Evolutionary conservation across 2,113 vertebrate species (phyloP), one percentile per base, ranked within the genome.

Genomic region (Hoplias malabaricus): DNA sequence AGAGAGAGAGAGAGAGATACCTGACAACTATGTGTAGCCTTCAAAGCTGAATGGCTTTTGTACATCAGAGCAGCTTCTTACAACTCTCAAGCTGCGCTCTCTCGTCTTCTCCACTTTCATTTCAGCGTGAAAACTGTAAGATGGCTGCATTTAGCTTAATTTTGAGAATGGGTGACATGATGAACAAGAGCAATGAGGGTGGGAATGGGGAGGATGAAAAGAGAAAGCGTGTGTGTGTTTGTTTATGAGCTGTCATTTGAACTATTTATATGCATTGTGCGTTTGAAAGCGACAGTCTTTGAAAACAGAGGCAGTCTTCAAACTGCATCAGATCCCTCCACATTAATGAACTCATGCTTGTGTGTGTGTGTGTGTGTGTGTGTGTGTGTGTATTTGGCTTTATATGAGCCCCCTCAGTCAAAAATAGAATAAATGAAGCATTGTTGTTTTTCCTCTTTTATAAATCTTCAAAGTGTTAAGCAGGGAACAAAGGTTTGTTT

Each of bases 391-490:
- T n/a, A n/a, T 77, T 69, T 54, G 34, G 78, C 81, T 84, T 88
- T 90, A 84, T 88, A 89, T 86, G 84, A 88, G 85, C 75, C 81
- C 57, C 77, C 78, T 40, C 73, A 86, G 88, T 89, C 88, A 84
- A 90, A 91, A 92, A 92, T 91, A 90, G 88, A 92, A 91, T 92
- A 92, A 92, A 92, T 89, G 89, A 92, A 91, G 87, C 84, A 85
- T 91, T 92, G 91, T 91, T 92, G 84, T 88, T 91, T 88, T 75
- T 86, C 83, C 80, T 86, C 79, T 89, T 90, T 87, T 87, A 83
- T 89, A 90, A 89, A 91, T 90, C 91, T 93, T 93, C 92, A 93
- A 93, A 93, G 91, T 91, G 81, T 88, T 90, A 88, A 73, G 40
- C 70, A 84, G 83, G 77, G 90, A 93, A 93, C 92, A 92, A 92